Conservation (phyloP, 2,113 vertebrate genomes). For the Fregetta grallaria region DNA sequence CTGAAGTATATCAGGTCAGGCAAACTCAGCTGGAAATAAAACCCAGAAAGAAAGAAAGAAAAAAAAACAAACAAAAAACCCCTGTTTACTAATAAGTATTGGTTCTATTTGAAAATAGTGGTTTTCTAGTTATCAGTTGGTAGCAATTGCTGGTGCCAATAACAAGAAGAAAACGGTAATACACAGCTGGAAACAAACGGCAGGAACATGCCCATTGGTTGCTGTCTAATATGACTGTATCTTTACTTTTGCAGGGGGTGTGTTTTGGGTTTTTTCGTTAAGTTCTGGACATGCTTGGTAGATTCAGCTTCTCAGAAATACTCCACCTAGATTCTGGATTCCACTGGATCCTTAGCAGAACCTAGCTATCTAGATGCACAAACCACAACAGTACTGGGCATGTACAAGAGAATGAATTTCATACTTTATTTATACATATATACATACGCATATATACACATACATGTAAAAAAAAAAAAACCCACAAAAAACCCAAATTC, state of each 20-base stretch:
- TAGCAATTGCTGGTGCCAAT: background rate
- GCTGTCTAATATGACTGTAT: background rate
- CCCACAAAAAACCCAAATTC: background rate
- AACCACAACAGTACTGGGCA: background rate
- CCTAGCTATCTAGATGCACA: background rate
- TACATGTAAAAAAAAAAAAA: background rate
- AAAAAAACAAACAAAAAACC: background rate
- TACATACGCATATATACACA: too few relatives aligned
- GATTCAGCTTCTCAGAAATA: background rate
- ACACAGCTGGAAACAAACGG: background rate
- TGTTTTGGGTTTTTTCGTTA: background rate
- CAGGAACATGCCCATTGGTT: background rate
- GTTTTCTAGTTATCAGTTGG: background rate
- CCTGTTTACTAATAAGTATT: background rate
- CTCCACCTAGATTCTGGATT: background rate
- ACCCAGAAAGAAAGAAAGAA: background rate
- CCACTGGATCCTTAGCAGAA: background rate
- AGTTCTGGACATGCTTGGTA: background rate
- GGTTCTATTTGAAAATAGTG: background rate
- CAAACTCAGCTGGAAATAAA: background rate
- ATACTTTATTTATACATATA: background rate
- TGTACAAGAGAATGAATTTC: background rate
- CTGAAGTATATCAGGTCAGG: background rate
- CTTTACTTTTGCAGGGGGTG: rapidly evolving
- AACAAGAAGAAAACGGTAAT: background rate